Evolutionary conservation across 2,113 vertebrate genomes (phyloP).

Genomic region (Indri indri): DNA sequence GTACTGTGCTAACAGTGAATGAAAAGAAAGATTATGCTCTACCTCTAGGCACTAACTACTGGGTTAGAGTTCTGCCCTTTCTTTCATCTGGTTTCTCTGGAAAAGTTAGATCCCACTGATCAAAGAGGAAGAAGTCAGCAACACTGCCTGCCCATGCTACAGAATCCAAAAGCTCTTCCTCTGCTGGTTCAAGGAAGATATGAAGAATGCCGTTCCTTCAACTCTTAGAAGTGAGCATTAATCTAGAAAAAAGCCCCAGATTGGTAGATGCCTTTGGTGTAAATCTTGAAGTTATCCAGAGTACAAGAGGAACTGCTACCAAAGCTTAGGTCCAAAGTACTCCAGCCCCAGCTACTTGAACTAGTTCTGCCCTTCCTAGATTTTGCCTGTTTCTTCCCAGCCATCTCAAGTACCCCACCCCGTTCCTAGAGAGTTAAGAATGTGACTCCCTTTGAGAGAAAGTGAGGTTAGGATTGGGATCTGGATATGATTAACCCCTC

Average conservation of each 20-base stretch:
- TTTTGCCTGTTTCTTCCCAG: neutral
- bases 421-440: neutral
- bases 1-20: neutral
- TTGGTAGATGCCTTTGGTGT: neutral
- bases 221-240: neutral
- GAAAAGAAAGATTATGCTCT: neutral
- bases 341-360: neutral
- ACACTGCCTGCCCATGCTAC: neutral
- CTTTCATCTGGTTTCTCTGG: constrained; percentile 5
- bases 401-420: neutral
- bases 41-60: neutral
- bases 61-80: neutral
- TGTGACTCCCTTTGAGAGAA: neutral
- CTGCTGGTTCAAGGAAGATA: neutral
- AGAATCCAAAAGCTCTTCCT: constrained; percentile 21
- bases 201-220: neutral
- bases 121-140: constrained; percentile 1
- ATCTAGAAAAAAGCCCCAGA: neutral
- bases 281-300: neutral
- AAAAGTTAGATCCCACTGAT: constrained; percentile 28
- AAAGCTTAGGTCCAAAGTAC: neutral
- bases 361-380: neutral
- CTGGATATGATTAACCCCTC: neutral
- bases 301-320: neutral
- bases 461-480: neutral